Evolutionary conservation across 2,113 vertebrate genomes (phyloP).

Genomic region (Hemicordylus capensis): DNA sequence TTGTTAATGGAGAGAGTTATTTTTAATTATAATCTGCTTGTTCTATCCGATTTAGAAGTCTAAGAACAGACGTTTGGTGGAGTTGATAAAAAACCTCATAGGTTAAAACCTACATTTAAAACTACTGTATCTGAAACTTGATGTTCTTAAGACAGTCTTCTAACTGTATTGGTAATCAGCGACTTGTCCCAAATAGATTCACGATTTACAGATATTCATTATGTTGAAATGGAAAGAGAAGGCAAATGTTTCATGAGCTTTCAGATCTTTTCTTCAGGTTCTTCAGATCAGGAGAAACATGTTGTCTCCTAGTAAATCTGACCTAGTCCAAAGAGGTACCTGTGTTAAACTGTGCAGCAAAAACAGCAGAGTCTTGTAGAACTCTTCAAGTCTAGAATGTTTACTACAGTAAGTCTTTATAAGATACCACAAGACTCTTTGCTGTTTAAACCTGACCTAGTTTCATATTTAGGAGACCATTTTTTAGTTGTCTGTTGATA

Average conservation of each 20-base stretch:
- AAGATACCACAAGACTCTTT: background rate
- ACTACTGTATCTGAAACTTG: conserved; percentile 7
- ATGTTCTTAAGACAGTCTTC: conserved; percentile 53
- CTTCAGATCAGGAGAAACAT: no score
- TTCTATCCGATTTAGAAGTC: conserved; percentile 15
- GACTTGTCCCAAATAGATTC: conserved; percentile 62
- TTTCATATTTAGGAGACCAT: conserved; percentile 39
- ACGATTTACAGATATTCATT: conserved; percentile 63
- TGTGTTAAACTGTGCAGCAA: background rate
- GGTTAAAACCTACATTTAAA: conserved; percentile 42
- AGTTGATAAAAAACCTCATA: conserved; percentile 12
- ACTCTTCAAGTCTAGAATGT: background rate
- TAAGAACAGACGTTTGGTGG: background rate
- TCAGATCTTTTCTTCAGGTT: conserved; percentile 5
- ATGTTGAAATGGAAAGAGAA: conserved; percentile 48
- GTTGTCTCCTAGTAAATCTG: background rate
- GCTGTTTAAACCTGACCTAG: conserved; percentile 54
- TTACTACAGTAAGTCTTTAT: background rate
- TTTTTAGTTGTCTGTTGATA: conserved; percentile 46
- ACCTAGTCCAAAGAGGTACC: background rate
- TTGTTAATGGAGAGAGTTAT: conserved; percentile 38
- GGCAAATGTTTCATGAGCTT: conserved; percentile 24
- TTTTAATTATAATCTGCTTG: conserved; percentile 38
- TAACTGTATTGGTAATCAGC: conserved; percentile 53
- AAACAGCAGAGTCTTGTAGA: background rate